A percentile compares a stretch with the other conserved stretches of the same genome.
Conservation (phyloP, 2,888 invertebrate genomes). For the Lasioglossum pauxillum region DNA sequence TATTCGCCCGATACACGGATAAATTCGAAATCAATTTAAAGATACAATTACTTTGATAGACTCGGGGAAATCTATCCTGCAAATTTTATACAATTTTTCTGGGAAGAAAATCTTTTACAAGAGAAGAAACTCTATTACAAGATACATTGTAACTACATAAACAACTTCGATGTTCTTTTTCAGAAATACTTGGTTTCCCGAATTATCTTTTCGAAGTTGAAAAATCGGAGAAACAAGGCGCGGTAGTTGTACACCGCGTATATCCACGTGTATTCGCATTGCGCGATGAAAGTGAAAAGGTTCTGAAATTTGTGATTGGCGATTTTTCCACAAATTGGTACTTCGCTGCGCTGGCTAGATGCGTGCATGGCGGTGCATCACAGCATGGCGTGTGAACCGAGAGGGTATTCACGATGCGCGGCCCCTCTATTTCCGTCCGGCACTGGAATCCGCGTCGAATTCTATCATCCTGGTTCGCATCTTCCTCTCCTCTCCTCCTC, state of each 20-base stretch:
- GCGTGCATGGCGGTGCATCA: conserved; percentile 30
- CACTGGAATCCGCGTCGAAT: conserved; percentile 82
- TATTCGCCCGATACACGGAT: neutral
- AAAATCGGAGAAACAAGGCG: too few relatives aligned
- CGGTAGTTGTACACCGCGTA: too few relatives aligned
- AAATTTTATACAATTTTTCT: too few relatives aligned
- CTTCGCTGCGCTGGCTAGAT: neutral
- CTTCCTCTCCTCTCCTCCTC: conserved; percentile 35
- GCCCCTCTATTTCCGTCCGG: conserved; percentile 81
- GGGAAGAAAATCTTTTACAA: too few relatives aligned
- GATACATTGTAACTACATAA: too few relatives aligned
- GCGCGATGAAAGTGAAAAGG: neutral
- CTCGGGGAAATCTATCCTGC: too few relatives aligned
- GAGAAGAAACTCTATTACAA: too few relatives aligned
- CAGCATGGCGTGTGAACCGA: conserved; percentile 71
- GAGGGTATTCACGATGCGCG: conserved; percentile 79
- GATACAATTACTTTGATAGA: too few relatives aligned
- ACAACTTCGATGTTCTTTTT: too few relatives aligned
- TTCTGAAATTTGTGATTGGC: neutral
- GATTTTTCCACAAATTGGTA: neutral
- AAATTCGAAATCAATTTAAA: too few relatives aligned
- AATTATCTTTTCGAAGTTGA: too few relatives aligned
- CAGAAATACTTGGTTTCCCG: too few relatives aligned
- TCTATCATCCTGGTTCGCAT: conserved; percentile 78
- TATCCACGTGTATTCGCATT: neutral